Base-by-base conservation (phyloP, 2,888 invertebrate genomes). In the Perizoma affinitatum region DNA sequence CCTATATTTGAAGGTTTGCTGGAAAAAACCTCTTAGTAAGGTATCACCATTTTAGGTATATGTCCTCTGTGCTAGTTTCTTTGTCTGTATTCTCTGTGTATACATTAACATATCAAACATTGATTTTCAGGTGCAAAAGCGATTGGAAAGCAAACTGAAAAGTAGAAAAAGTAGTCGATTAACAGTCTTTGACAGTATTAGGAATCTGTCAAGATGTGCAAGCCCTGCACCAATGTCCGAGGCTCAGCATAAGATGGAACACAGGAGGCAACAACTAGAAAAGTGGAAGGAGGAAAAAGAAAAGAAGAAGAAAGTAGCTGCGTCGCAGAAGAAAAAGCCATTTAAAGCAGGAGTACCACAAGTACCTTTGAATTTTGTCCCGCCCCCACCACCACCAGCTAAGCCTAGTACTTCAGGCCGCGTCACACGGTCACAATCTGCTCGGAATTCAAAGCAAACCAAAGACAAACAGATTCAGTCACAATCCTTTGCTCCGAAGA, bases 401-500 rank as follows among this genome's bases (percentile, higher is more conserved):
- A 65, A 78, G 61, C 86, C 89, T 0, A 86, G 86, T 63, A 78
- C 80, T 1, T 86, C 87, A 3, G 88, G 88, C 0, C 72, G 87
- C 35, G 84, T 90, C 0, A 90, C 90, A 1, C 71, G 91, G 4
- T 89, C 90, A 1, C 87, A 88, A 62, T 55, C 83, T 0, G 65
- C 78, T 1, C 82, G 66, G 48, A 65, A 40, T n/a, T 45, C 51
- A n/a, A 71, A 70, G 34, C 67, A 70, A 35, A 44, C 34, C 4
- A 67, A 66, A 36, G 61, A 63, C 5, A 63, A 60, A 66, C 35
- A 46, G 7, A 5, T 38, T 5, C 9, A 33, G 6, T 9, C 61
- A 46, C 66, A 77, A 41, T 92, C 92, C 0, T 93, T 94, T 82
- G 94, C 94, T 7, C 94, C 94, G 0, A 76, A 75, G 56, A 88